Evolutionary conservation across 1,140 invertebrate genomes (phyloP).

Genomic region (Heliothis virescens): DNA sequence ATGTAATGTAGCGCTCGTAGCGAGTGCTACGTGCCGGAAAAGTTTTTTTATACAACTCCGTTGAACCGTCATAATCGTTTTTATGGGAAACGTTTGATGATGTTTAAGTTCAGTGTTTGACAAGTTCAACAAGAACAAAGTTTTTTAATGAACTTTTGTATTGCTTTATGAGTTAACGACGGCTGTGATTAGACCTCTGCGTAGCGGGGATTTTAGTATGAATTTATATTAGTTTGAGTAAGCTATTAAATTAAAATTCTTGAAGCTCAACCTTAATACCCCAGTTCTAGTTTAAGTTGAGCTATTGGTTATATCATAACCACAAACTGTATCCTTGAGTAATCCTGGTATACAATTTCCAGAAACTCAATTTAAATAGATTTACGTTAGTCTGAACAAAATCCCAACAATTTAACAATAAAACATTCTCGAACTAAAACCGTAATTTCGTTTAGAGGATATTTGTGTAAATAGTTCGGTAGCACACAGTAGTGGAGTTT

Average conservation of each 20-base stretch:
- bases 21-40: slow-evolving; percentile 24
- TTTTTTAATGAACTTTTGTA: not conserved
- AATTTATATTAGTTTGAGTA: too few species aligned
- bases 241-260: too few species aligned
- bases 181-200: too few species aligned
- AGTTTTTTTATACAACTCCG: not conserved
- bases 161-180: not conserved
- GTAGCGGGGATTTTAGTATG: too few species aligned
- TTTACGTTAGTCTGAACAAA: not conserved
- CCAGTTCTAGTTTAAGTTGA: too few species aligned
- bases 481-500: slow-evolving; percentile 1
- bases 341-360: too few species aligned
- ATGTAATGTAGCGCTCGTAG: not conserved
- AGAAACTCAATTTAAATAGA: not conserved
- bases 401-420: not conserved
- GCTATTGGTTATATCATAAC: too few species aligned
- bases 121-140: not conserved
- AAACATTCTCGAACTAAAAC: not conserved
- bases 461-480: not conserved
- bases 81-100: slow-evolving; percentile 13
- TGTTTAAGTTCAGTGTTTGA: slow-evolving; percentile 2
- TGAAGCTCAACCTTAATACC: too few species aligned
- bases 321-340: too few species aligned
- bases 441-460: not conserved
- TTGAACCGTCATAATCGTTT: slow-evolving; percentile 12